Base-by-base conservation (phyloP, 1,140 invertebrate species). In the Megalopta genalis region DNA sequence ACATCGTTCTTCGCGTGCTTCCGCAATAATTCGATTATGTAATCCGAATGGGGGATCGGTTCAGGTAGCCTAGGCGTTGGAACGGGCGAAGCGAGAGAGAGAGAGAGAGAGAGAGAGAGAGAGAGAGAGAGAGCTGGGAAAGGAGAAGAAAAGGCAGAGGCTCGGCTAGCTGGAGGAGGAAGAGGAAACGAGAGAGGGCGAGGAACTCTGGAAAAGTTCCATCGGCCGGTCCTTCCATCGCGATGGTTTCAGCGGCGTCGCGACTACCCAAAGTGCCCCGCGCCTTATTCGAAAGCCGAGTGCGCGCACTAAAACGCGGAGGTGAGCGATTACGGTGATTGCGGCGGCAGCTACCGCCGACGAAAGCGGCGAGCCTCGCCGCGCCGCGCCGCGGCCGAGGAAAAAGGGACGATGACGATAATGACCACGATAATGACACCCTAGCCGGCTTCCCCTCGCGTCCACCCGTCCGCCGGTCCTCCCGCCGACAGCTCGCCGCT, bases 1-100 rank as follows among this genome's bases (percentile, higher is more conserved):
- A 27, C 54, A 46, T 63, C 66, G 67, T 77, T 77, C 57, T 71
- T 71, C 59, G 75, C 67, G 67, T 77, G 75, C 59, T 63, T 71
- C 59, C 75, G 59, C 75, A 54, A 77, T 77, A 77, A 77, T 71
- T 77, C 67, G 75, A 77, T 77, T 77, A 77, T 39, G 67, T 59
- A 77, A 77, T 77, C 67, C 75, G 46, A 52, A 77, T 54, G 42
- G 57, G n/a, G 57, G 57, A 71, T 71, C 75, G 66, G 67, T 52
- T 62, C 39, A 70, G 59, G 57, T 62, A 65, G 46, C n/a, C 23
- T 23, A 49, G 21, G 3, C 21, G 25, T 23, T 42, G 21, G 9
- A 63, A 37, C 64, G 23, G 37, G 62, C 2, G 25, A 25, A 27
- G 9, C 7, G 52, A 25, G 8, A 10, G 42, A 8, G 8, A 6